Evolutionary conservation across 2,888 invertebrate genomes (phyloP).

Genomic region (Mimumesa dahlbomi): DNA sequence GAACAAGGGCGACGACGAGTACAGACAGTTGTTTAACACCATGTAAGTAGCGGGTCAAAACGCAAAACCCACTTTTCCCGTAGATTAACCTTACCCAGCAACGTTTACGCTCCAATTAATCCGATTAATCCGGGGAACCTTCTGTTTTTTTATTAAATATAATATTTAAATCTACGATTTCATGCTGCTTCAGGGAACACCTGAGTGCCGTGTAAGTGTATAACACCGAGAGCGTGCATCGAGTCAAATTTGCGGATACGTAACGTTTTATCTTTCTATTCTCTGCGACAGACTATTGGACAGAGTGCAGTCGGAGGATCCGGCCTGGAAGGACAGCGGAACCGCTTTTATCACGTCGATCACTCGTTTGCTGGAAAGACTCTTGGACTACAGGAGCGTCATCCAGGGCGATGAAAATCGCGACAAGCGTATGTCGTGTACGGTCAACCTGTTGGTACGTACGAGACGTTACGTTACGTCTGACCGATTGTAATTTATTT

Average conservation of each 20-base stretch:
- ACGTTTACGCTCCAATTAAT: no score
- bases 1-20: constrained; percentile 96
- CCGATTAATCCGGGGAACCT: no score
- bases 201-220: constrained; percentile 95
- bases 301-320: constrained; percentile 91
- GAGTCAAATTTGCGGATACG: neutral
- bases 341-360: constrained; percentile 96
- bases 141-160: no score
- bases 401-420: constrained; percentile 97
- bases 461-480: neutral
- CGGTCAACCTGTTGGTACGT: constrained; percentile 93
- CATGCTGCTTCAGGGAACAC: constrained; percentile 88
- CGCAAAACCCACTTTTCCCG: no score
- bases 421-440: constrained; percentile 97
- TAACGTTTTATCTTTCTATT: neutral
- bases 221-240: neutral
- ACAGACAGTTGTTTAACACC: constrained; percentile 94
- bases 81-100: no score
- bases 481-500: neutral
- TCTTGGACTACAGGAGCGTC: constrained; percentile 96
- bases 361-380: constrained; percentile 91
- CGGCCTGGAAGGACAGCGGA: constrained; percentile 95
- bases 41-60: constrained; percentile 89
- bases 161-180: constrained; percentile 56
- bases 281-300: constrained; percentile 91